Conservation (phyloP, 2,888 invertebrate species). For the Oligia strigilis region DNA sequence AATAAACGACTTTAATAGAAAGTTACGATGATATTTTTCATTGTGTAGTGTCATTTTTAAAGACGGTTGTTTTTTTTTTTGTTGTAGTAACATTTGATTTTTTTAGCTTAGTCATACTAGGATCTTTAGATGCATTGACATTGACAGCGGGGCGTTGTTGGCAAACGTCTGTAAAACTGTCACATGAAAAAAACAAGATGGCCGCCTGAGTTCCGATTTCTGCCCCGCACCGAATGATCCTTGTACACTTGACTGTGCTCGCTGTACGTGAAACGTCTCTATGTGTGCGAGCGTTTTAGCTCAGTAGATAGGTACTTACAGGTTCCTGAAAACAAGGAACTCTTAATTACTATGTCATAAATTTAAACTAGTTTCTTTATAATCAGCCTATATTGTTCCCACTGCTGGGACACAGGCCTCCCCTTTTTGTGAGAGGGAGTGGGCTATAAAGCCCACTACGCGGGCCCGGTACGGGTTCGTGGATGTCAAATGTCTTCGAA, state of each 20-base stretch:
- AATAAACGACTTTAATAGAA: background rate
- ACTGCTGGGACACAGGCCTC: background rate
- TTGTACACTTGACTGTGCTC: no score
- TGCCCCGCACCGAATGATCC: background rate
- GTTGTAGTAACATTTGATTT: background rate
- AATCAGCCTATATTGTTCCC: no score
- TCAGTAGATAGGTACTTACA: background rate
- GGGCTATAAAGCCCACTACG: no score
- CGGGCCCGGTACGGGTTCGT: no score
- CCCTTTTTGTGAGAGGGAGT: background rate
- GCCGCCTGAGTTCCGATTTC: no score
- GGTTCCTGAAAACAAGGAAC: background rate
- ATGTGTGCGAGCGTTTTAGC: background rate
- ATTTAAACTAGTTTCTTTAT: background rate
- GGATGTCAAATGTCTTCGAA: background rate
- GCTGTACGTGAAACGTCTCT: background rate
- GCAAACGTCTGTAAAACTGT: no score
- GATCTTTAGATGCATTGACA: background rate
- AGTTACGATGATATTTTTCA: background rate
- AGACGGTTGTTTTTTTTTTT: no score
- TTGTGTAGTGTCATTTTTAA: background rate
- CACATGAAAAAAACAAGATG: no score
- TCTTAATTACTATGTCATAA: no score
- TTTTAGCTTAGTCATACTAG: no score
- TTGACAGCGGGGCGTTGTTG: no score